Conservation (phyloP, 2,797 vertebrate genomes). For the Hydrolagus colliei region DNA sequence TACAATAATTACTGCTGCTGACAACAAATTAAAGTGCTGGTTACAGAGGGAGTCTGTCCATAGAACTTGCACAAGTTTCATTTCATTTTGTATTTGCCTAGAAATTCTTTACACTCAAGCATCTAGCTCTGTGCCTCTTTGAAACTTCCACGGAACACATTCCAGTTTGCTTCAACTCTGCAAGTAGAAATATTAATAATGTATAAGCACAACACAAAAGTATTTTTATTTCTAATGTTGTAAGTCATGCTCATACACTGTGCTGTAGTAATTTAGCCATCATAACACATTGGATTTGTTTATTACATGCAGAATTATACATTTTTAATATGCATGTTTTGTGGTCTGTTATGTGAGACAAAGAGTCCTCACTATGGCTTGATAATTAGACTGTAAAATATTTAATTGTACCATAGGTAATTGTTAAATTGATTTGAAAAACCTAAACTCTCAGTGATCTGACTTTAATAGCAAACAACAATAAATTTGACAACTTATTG, state of each 20-base stretch:
- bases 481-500: no score
- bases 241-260: not conserved
- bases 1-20: conserved; percentile 81
- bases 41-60: conserved; percentile 62
- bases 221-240: no score
- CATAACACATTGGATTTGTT: not conserved
- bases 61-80: conserved; percentile 62
- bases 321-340: no score
- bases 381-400: no score
- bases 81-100: conserved; percentile 61
- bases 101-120: conserved; percentile 53
- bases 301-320: not conserved
- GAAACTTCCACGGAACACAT: not conserved
- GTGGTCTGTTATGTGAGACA: no score
- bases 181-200: conserved; percentile 8
- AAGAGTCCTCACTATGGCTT: no score
- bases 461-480: no score
- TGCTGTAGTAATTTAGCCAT: not conserved
- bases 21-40: conserved; percentile 85
- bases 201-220: not conserved
- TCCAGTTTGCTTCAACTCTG: not conserved
- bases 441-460: no score
- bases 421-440: no score
- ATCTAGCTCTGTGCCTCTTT: not conserved
- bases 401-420: no score